These are phyloP conservation scores for Plebejus anna DNA, from an alignment of 2,888 invertebrate genomes.

Conservation along the genomic window DNA sequence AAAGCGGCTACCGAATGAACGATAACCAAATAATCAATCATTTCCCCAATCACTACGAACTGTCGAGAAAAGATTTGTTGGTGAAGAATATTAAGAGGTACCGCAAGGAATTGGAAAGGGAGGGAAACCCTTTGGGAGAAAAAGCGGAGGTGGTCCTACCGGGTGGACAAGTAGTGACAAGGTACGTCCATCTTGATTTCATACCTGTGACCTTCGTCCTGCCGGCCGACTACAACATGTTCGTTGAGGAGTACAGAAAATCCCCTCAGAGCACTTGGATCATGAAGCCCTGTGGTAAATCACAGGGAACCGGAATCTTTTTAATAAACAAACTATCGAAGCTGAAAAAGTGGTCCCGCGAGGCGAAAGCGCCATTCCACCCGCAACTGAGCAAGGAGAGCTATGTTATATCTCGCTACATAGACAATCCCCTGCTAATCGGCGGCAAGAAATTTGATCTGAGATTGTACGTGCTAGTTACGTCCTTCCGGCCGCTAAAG, in stretches of 20 bases:
- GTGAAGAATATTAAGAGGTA: constrained; percentile 98
- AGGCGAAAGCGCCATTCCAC: constrained; percentile 82
- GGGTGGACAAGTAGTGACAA: constrained; percentile 83
- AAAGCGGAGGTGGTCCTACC: constrained; percentile 75
- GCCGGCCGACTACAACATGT: constrained; percentile 98
- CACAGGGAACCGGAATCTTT: constrained; percentile 96
- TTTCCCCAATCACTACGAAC: constrained; percentile 97
- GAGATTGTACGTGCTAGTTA: constrained; percentile 93
- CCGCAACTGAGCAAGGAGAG: constrained; percentile 91
- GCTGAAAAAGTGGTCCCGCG: constrained; percentile 93
- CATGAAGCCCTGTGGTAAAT: constrained; percentile 98
- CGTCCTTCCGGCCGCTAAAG: constrained; percentile 95
- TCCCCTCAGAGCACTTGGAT: constrained; percentile 98
- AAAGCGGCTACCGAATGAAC: constrained; percentile 94
- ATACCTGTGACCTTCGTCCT: constrained; percentile 96
- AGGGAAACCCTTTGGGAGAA: constrained; percentile 92
- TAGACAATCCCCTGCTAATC: constrained; percentile 95
- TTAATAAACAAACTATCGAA: constrained; percentile 97
- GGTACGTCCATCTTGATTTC: constrained; percentile 92
- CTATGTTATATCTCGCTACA: constrained; percentile 98
- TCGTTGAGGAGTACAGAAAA: constrained; percentile 97
- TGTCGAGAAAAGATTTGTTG: constrained; percentile 97
- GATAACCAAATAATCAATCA: constrained; percentile 97
- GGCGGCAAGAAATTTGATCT: constrained; percentile 99
- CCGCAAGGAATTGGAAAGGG: constrained; percentile 94